These are phyloP conservation scores for Thecophora atra DNA, from an alignment of 2,888 invertebrate species.

Conservation along the genomic window DNA sequence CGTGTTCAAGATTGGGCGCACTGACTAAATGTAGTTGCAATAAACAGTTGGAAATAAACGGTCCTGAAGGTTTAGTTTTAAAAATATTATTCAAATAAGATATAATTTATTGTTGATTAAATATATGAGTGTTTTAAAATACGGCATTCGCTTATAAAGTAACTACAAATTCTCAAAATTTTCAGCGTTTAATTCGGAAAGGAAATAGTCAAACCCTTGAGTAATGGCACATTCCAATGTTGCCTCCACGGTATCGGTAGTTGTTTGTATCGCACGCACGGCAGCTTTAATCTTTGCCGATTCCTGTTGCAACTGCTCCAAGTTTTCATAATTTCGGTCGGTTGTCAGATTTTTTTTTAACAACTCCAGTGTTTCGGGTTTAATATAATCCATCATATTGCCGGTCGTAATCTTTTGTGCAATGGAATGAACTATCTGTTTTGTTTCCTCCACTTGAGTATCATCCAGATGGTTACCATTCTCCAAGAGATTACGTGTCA, in stretches of 20 bases:
- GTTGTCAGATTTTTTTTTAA: constrained; percentile 42
- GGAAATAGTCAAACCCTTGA: constrained; percentile 52
- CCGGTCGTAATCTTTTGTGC: constrained; percentile 44
- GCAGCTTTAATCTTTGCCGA: constrained; percentile 50
- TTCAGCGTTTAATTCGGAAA: constrained; percentile 45
- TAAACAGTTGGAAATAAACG: too few relatives aligned
- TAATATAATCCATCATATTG: constrained; percentile 46
- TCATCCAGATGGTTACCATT: constrained; percentile 38
- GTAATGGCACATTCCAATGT: constrained; percentile 51
- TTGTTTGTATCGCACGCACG: constrained; percentile 46
- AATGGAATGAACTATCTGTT: constrained; percentile 41
- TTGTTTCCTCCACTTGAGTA: constrained; percentile 28
- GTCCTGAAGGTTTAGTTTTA: too few relatives aligned
- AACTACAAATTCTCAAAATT: constrained; percentile 26
- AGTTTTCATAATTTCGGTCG: constrained; percentile 39
- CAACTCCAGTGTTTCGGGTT: constrained; percentile 39
- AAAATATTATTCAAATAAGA: too few relatives aligned
- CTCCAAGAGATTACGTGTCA: constrained; percentile 45
- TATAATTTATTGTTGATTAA: too few relatives aligned
- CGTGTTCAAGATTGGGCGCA: too few relatives aligned
- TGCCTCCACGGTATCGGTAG: constrained; percentile 49
- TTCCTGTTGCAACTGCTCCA: constrained; percentile 42
- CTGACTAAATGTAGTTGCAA: too few relatives aligned
- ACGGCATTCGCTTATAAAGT: too few relatives aligned
- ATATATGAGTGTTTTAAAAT: too few relatives aligned